Percentiles rank a stretch among this genome's conserved stretches.
Conservation (phyloP, 1,140 invertebrate genomes). For the Trichoplusia ni region DNA sequence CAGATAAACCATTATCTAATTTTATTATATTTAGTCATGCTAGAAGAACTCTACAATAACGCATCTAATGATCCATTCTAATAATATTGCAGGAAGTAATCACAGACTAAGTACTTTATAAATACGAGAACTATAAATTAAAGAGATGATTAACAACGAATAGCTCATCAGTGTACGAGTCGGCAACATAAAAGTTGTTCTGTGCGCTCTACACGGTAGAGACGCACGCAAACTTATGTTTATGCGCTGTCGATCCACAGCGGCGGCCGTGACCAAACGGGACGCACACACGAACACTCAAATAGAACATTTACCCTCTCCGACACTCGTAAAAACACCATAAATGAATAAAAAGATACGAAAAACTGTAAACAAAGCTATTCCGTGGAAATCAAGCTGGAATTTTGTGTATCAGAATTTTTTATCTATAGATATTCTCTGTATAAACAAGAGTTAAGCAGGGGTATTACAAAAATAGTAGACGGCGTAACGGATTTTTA, state of each 20-base stretch:
- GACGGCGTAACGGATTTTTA: neutral
- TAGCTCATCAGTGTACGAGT: conserved; percentile 9
- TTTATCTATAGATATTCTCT: neutral
- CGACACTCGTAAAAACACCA: conserved; percentile 26
- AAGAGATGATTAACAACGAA: neutral
- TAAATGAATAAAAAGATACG: conserved; percentile 29
- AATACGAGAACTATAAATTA: neutral
- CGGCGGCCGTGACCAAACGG: neutral
- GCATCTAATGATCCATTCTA: too few species aligned
- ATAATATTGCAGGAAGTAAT: too few species aligned
- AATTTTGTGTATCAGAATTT: neutral
- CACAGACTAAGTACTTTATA: too few species aligned
- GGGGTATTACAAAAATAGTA: neutral
- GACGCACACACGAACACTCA: conserved; percentile 16
- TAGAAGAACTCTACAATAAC: neutral
- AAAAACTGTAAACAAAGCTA: conserved; percentile 27
- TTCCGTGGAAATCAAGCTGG: conserved; percentile 1
- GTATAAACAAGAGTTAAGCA: neutral
- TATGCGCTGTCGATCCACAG: neutral
- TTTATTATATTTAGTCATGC: neutral
- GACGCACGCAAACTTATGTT: conserved; percentile 24
- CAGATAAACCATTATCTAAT: neutral
- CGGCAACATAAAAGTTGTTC: conserved; percentile 15
- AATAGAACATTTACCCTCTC: conserved; percentile 15
- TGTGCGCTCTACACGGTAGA: neutral